These are phyloP conservation scores for Actinernus sp. DNA, from an alignment of 92 coral and sea anemone genomes.

Conservation along the genomic window DNA sequence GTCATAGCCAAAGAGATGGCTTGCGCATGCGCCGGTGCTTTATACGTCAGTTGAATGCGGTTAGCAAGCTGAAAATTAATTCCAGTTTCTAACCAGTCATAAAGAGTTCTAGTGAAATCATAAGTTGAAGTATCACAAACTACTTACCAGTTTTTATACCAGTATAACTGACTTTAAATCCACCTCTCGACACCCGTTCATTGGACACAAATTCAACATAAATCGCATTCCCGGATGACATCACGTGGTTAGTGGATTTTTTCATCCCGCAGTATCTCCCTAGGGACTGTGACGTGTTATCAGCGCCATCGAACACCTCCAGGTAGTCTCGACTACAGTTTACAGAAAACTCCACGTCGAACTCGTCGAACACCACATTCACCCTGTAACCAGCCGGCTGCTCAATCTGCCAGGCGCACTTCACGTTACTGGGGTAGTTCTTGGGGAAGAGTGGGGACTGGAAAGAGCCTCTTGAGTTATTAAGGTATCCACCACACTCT, in stretches of 20 bases:
- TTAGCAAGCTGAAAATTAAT: too few species aligned
- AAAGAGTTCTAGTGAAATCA: too few species aligned
- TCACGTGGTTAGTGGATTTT: conserved; percentile 29
- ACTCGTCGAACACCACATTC: conserved; percentile 23
- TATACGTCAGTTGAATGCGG: too few species aligned
- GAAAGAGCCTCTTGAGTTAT: conserved; percentile 36
- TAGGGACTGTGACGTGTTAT: conserved; percentile 49
- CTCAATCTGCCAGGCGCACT: conserved; percentile 63
- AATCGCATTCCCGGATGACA: conserved; percentile 49
- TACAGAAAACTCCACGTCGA: conserved; percentile 42
- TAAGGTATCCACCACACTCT: conserved; percentile 39
- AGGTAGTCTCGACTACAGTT: conserved; percentile 60
- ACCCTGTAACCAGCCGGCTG: conserved; percentile 45
- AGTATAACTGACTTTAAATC: conserved; percentile 48
- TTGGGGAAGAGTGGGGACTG: conserved; percentile 62
- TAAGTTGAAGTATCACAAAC: too few species aligned
- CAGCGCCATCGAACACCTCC: conserved; percentile 55
- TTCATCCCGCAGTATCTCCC: conserved; percentile 55
- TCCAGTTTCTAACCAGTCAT: too few species aligned
- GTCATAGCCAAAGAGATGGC: too few species aligned
- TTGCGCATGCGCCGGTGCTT: too few species aligned
- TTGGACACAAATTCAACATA: conserved; percentile 47
- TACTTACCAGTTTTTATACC: conserved; percentile 43
- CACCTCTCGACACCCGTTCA: conserved; percentile 20
- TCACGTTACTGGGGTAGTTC: conserved; percentile 58